phyloP scores from a whole-genome alignment of 1,140 invertebrate genomes.

The Tachypleus tridentatus region DNA sequence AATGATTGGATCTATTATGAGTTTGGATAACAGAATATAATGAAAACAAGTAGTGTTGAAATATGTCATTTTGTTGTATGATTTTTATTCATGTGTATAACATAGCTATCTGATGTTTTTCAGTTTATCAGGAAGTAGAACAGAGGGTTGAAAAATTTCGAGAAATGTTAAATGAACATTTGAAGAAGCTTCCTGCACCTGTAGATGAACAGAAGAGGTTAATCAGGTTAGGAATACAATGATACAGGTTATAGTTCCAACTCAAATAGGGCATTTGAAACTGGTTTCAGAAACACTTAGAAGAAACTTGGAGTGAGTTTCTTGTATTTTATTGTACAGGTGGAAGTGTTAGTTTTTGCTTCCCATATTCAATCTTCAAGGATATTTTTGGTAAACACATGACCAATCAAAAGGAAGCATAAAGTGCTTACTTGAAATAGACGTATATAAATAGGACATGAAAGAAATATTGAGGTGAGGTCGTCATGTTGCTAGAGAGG shows the following conservation, averaged over 20 bases:
- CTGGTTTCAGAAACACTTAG: no score
- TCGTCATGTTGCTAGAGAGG: no score
- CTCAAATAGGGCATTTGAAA: background rate
- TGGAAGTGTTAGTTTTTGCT: no score
- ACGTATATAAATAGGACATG: no score
- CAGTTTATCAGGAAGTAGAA: constrained; percentile 80
- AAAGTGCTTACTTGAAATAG: no score
- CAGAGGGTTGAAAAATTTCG: constrained; percentile 68
- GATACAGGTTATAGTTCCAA: constrained; percentile 2
- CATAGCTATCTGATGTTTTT: background rate
- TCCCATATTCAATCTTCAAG: no score
- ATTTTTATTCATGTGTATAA: constrained; percentile 10
- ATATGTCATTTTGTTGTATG: constrained; percentile 4
- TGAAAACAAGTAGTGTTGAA: constrained; percentile 12
- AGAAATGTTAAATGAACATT: constrained; percentile 61
- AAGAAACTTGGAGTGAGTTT: no score
- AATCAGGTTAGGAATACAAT: constrained; percentile 48
- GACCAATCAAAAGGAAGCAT: no score
- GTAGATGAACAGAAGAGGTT: constrained; percentile 89
- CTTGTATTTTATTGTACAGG: no score
- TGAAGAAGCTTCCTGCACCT: constrained; percentile 70
- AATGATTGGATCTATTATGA: background rate
- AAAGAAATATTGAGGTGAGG: no score
- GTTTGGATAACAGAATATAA: constrained; percentile 3
- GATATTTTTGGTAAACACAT: no score